phyloP scores from a whole-genome alignment of 1,140 invertebrate genomes.

The Lucilia cuprina region DNA sequence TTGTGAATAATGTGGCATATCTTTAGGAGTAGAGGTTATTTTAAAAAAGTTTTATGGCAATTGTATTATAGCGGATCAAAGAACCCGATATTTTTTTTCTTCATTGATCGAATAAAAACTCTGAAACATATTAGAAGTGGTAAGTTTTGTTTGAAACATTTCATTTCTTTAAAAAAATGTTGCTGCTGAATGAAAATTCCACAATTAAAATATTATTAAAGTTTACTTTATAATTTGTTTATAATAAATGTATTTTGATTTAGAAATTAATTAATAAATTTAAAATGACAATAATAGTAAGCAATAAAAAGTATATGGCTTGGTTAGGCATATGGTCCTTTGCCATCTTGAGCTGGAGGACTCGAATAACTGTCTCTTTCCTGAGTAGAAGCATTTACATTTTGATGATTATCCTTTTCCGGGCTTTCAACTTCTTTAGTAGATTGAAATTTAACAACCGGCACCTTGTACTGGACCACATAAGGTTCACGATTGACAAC shows the following conservation, averaged over 20 bases:
- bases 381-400: neutral
- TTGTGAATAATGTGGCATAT: no score
- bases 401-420: neutral
- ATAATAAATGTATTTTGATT: neutral
- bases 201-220: no score
- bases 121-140: no score
- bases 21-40: no score
- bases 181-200: no score
- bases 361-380: neutral
- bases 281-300: neutral
- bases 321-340: conserved; percentile 7
- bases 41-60: no score
- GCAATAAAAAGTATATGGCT: neutral
- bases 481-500: conserved; percentile 60
- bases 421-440: neutral
- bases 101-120: no score
- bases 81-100: no score
- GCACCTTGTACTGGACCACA: conserved; percentile 8
- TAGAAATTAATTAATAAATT: neutral
- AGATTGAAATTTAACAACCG: neutral
- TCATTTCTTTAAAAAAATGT: no score
- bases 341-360: neutral
- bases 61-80: no score
- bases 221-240: no score
- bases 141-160: no score